phyloP scores from a whole-genome alignment of 2,113 vertebrate species.

The Mixornis gularis region DNA sequence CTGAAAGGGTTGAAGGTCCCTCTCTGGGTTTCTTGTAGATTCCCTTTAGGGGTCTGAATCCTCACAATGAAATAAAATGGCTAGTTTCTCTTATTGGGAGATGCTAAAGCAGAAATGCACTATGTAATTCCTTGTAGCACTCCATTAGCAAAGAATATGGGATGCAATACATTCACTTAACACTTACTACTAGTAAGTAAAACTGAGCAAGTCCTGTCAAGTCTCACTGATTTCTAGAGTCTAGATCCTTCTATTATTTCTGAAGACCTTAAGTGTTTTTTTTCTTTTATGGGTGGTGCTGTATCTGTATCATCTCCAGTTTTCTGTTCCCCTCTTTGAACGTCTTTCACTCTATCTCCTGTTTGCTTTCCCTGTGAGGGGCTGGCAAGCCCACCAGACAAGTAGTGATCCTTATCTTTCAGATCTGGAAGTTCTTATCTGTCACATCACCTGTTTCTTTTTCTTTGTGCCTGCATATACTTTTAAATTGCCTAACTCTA shows the following conservation, averaged over 20 bases:
- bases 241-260: not conserved
- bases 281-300: not conserved
- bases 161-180: not conserved
- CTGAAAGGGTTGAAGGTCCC: not conserved
- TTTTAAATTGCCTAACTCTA: not conserved
- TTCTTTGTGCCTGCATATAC: not conserved
- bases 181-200: not conserved
- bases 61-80: not conserved
- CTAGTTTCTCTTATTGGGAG: not conserved
- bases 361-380: not conserved
- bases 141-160: not conserved
- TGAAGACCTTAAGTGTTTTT: not conserved
- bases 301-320: not conserved
- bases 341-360: not conserved
- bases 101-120: not conserved
- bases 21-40: not conserved
- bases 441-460: not conserved
- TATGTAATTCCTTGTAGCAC: not conserved
- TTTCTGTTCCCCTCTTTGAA: not conserved
- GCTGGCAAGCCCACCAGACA: not conserved
- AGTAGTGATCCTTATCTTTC: not conserved
- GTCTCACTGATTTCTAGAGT: not conserved
- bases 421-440: not conserved
- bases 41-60: not conserved
- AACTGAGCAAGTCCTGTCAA: not conserved